These are phyloP conservation scores for Stichopus horrens DNA, from an alignment of 53 echinoderm and acorn worm genomes.

Conservation along the genomic window DNA sequence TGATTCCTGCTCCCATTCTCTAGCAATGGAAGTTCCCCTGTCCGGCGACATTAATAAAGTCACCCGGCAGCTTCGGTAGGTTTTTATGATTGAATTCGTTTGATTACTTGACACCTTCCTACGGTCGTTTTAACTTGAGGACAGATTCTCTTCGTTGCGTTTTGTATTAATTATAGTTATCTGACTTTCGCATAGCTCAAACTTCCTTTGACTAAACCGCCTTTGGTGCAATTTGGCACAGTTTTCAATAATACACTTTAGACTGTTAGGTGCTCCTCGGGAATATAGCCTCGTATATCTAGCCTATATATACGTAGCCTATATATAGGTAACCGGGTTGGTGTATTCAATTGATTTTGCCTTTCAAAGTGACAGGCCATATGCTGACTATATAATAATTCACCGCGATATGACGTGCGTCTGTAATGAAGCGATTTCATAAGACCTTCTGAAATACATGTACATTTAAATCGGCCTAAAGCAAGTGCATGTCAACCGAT, in stretches of 20 bases:
- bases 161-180: slow-evolving; percentile 32
- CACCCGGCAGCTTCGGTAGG: background rate
- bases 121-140: slow-evolving; percentile 38
- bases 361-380: background rate
- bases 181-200: slow-evolving; percentile 13
- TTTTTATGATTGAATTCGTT: slow-evolving; percentile 25
- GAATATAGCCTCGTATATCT: no score
- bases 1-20: background rate
- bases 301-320: background rate
- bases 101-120: slow-evolving; percentile 36
- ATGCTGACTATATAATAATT: no score
- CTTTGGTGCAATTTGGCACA: slow-evolving; percentile 41
- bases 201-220: slow-evolving; percentile 31
- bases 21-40: background rate
- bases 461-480: no score
- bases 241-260: slow-evolving; percentile 17
- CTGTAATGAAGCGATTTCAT: no score
- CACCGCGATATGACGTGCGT: no score
- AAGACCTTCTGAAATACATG: no score
- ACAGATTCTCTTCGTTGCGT: slow-evolving; percentile 22
- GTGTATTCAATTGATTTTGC: background rate
- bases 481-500: no score
- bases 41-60: background rate
- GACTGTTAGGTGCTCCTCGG: background rate
- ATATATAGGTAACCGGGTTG: background rate